Base-by-base conservation (phyloP, 2,888 invertebrate genomes). In the Tortricodes alternella region DNA sequence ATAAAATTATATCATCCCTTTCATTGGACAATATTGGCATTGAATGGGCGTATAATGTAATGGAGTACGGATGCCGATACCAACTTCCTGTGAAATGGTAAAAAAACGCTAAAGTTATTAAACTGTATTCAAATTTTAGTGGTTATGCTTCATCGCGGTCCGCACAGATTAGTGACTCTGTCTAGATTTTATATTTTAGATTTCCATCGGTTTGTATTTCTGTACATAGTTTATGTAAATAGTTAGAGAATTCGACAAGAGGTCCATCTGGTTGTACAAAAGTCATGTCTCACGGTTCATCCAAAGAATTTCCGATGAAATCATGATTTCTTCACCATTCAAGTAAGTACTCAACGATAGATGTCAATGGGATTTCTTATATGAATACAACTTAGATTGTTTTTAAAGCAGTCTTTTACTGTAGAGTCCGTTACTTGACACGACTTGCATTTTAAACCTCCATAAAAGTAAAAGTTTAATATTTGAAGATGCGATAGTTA, bases 381-480 rank as follows among this genome's bases (percentile, higher is more conserved):
- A 29, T 27, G 16, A 49, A 27, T 16, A 39, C 19, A 6, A n/a
- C 24, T 8, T 19, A 32, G 34, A 50, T 56, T 50, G 43, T 56
- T 43, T 38, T 35, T 24, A 32, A 46, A 34, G 16, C 32, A 38
- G 13, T 18, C 9, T 29, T 38, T 38, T 11, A 27, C 66, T 66
- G 60, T 58, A 46, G 68, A 68, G 72, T 64, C 80, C 79, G 80
- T 83, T 79, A 79, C 72, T 65, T 77, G 76, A 86, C 88, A 79
- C 78, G 73, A 79, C 74, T 83, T 80, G 80, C 77, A 80, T 83
- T 84, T 83, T 80, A 86, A 87, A 77, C 68, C 73, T 63, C 69
- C 74, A 81, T 85, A 88, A 89, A 89, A 89, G 85, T 87, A 90
- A 89, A 85, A 89, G 84, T 88, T 81, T 80, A 74, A 82, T 85